Base-by-base conservation (phyloP, 2,888 invertebrate species). In the Xestia c-nigrum region DNA sequence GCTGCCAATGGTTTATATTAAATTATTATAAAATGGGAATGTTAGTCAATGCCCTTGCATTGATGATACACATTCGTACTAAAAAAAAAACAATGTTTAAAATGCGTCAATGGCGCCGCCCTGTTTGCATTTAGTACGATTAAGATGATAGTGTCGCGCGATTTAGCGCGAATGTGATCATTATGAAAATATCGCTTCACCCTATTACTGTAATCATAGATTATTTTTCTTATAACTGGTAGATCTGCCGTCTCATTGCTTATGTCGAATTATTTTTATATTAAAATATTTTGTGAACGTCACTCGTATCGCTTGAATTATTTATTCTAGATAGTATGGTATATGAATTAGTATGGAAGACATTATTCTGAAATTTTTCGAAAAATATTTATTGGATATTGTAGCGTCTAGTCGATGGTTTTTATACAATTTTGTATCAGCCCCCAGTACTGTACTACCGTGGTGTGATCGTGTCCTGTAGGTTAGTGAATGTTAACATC, bases 341-440 rank as follows among this genome's bases (percentile, higher is more conserved):
- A 90, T 92, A 89, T 91, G 91, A 87, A 85, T 86, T 88, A 87
- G 83, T 82, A 84, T 66, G 84, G 81, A 84, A 86, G 90, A 90
- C 88, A 90, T 90, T 89, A 89, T 91, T 91, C 90, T 90, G 80
- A 78, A 89, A 89, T 90, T 80, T 91, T 91, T 90, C 85, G 90
- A 90, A 89, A 87, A 91, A 89, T 94, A 93, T 94, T 94, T 94
- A 95, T 95, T 94, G 93, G 93, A 92, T 93, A 93, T 92, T 90
- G 91, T 94, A 94, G 94, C 91, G 93, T 95, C 96, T 95, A 96
- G 95, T 96, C 96, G 94, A 93, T 89, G 93, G 91, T 86, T 91
- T 91, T 90, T 91, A 91, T 90, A 91, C 89, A 90, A 83, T 90
- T 91, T 85, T 90, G 90, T 85, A 87, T 87, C 89, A 90, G 87